Conservation (phyloP, 2,888 invertebrate species). For the Heteromyza rotundicornis region DNA sequence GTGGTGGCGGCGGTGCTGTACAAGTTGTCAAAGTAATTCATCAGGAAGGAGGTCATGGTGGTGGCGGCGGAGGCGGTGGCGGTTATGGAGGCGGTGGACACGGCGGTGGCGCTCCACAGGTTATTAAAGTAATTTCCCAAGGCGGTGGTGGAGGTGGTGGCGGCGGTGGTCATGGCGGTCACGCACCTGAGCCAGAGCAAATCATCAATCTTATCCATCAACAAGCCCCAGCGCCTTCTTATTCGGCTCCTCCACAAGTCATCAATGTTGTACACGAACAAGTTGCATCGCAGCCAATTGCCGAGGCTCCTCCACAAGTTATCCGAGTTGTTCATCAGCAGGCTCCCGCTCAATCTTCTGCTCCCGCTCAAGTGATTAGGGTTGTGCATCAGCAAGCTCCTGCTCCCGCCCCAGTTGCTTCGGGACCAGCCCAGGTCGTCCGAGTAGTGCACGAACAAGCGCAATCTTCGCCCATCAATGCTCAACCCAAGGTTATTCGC, state of each 20-base stretch:
- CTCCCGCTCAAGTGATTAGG: constrained; percentile 26
- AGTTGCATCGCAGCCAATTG: constrained; percentile 24
- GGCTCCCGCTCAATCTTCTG: constrained; percentile 13
- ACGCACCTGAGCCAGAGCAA: constrained; percentile 14
- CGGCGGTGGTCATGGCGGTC: constrained; percentile 12
- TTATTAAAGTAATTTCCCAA: constrained; percentile 37
- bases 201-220: neutral
- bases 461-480: too few species aligned
- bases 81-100: constrained; percentile 3
- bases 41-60: constrained; percentile 31
- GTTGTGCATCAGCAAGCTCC: constrained; percentile 39
- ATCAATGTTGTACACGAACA: constrained; percentile 46
- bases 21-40: constrained; percentile 46
- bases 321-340: constrained; percentile 38
- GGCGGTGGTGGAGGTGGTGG: constrained; percentile 18
- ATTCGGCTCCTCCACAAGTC: constrained; percentile 36
- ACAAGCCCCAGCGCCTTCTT: constrained; percentile 5
- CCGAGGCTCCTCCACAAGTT: constrained; percentile 32
- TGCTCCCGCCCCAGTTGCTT: constrained; percentile 18
- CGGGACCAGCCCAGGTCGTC: constrained; percentile 10
- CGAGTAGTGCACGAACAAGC: constrained; percentile 7
- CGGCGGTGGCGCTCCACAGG: constrained; percentile 2
- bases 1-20: constrained; percentile 38
- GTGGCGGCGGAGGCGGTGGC: constrained; percentile 28
- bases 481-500: constrained; percentile 45